phyloP scores from a whole-genome alignment of 2,113 vertebrate genomes.

The Oostethus manadensis region DNA sequence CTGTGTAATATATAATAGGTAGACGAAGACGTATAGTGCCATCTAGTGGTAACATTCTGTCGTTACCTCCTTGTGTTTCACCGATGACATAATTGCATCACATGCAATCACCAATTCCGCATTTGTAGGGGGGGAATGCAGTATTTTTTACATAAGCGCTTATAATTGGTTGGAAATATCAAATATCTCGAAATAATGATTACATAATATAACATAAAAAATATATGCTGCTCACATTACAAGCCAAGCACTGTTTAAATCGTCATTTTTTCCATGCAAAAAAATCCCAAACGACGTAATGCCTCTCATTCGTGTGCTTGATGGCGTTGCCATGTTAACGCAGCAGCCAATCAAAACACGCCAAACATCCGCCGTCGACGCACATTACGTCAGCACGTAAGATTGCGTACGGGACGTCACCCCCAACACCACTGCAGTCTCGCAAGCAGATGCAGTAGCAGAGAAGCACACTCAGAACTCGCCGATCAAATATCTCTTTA shows the following conservation, averaged over 20 bases:
- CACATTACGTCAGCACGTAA: conserved; percentile 22
- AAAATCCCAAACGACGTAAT: not conserved
- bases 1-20: too few relatives aligned
- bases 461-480: conserved; percentile 22
- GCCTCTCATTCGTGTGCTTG: not conserved
- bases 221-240: too few relatives aligned
- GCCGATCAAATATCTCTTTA: conserved; percentile 24
- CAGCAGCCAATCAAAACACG: conserved; percentile 46
- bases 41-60: conserved; percentile 48
- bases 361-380: not conserved
- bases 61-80: not conserved
- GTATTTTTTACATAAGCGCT: not conserved
- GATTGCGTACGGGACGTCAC: conserved; percentile 28
- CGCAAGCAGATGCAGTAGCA: conserved; percentile 33
- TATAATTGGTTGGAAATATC: too few relatives aligned
- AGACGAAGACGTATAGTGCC: conserved; percentile 35
- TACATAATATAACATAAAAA: too few relatives aligned
- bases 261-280: too few relatives aligned
- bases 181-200: too few relatives aligned
- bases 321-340: too few relatives aligned
- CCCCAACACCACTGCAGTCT: conserved; percentile 64
- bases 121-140: not conserved
- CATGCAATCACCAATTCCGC: not conserved
- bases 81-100: not conserved
- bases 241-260: too few relatives aligned